Percentiles rank a stretch among this genome's conserved stretches.
Evolutionary conservation across 1,140 invertebrate species (phyloP).

Genomic region (Dolichoris vasculosae): DNA sequence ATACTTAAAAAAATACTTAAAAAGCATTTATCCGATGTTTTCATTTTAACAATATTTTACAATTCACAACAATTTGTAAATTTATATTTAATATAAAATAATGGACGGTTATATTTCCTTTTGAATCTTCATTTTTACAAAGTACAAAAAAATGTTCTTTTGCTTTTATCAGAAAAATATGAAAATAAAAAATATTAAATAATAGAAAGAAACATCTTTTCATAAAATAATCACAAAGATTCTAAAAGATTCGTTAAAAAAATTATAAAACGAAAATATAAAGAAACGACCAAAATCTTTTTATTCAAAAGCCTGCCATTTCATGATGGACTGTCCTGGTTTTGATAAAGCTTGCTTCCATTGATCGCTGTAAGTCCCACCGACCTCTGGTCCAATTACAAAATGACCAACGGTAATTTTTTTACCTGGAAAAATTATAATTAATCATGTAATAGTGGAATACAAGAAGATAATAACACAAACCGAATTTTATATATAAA

Average conservation of each 20-base stretch:
- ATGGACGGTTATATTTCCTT: conserved; percentile 47
- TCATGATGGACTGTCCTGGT: conserved; percentile 69
- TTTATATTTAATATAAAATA: conserved; percentile 33
- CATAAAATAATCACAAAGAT: neutral
- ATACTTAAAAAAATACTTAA: conserved; percentile 20
- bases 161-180: neutral
- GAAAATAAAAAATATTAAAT: neutral
- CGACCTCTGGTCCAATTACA: conserved; percentile 73
- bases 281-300: neutral
- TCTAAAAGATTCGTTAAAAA: neutral
- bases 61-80: conserved; percentile 33
- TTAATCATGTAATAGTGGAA: neutral
- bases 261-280: neutral
- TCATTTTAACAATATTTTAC: conserved; percentile 35
- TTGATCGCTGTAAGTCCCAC: conserved; percentile 69
- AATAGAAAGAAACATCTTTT: neutral
- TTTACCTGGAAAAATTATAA: conserved; percentile 70
- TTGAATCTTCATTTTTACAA: neutral
- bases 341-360: conserved; percentile 72
- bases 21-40: conserved; percentile 8
- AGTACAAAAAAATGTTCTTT: neutral
- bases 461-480: neutral
- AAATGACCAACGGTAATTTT: conserved; percentile 76
- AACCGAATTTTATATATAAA: too few relatives aligned
- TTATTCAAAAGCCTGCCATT: conserved; percentile 72